Conservation (phyloP, 2,888 invertebrate species). For the Hipparchia sbordonii region DNA sequence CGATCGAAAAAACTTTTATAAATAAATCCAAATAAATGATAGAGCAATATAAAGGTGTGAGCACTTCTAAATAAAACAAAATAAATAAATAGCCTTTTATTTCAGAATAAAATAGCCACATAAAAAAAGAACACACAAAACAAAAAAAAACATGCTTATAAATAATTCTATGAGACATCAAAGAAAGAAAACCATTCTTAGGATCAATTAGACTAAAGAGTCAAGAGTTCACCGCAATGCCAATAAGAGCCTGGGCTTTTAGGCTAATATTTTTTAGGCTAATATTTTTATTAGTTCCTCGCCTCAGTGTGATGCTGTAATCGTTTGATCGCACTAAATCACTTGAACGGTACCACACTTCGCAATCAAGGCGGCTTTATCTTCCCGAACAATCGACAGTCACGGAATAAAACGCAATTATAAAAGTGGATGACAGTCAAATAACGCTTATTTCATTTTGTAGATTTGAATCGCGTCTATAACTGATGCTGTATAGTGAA, state of each 20-base stretch:
- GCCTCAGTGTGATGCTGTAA: background rate
- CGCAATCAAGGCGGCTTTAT: constrained; percentile 14
- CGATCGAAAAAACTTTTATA: too few species aligned
- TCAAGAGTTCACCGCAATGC: background rate
- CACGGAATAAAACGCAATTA: constrained; percentile 21
- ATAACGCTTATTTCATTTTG: constrained; percentile 10
- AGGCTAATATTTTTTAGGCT: background rate
- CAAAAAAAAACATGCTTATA: too few species aligned
- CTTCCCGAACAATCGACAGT: constrained; percentile 15
- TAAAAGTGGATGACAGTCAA: constrained; percentile 9
- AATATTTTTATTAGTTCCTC: background rate
- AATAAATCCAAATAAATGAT: too few species aligned
- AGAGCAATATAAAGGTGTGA: too few species aligned
- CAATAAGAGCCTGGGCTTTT: background rate
- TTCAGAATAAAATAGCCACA: too few species aligned
- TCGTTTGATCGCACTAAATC: constrained; percentile 9
- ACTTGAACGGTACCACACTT: constrained; percentile 1
- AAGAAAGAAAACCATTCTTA: too few species aligned
- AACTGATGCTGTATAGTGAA: background rate
- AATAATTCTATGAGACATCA: too few species aligned
- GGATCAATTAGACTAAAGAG: too few species aligned
- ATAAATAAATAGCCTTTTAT: too few species aligned
- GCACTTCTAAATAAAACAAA: too few species aligned
- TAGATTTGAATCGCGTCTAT: constrained; percentile 1
- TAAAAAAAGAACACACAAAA: background rate